Base-by-base conservation (phyloP, 2,113 vertebrate species). In the Smithornis capensis region DNA sequence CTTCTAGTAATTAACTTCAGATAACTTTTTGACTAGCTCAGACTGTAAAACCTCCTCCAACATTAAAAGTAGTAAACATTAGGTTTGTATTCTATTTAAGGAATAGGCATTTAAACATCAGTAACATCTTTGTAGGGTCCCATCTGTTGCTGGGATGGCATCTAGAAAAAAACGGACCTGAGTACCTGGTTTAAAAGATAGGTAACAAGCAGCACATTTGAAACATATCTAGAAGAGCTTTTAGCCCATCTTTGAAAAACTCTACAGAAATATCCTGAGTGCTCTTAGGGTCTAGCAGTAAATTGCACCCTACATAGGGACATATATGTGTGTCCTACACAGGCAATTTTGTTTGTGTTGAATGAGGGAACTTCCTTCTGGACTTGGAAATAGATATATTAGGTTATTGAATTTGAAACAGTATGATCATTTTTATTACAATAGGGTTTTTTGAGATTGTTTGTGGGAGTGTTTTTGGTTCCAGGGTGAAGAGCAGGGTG, bases 391-490 rank as follows among this genome's bases (percentile, higher is more conserved):
- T 7, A 29, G 7, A 6, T 69, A 33, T 12, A n/a, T 21, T 24
- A 10, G 10, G 6, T 25, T 7, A 70, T 92, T 53, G 14, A 88
- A 37, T 13, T 25, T 29, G 7, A 78, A 90, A 65, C 5, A 35
- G 25, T 33, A 6, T 33, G 25, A 28, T 28, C 22, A 25, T 31
- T 76, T 76, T 71, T 49, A 25, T 64, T 45, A 12, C 4, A 19
- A 3, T 16, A 17, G 22, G 3, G 4, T 14, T 40, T 56, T 7
- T 6, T 10, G 2, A 2, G 1, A 1, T 4, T 1, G 0, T 38
- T 35, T 37, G 35, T 19, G 7, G 2, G 1, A 2, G 18, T 47
- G 33, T 35, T 42, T 59, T 24, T 13, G 1, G 4, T 44, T 44
- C 42, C 16, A 17, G 8, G 2, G 4, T 15, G 27, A 12, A 11